phyloP scores from a whole-genome alignment of 1,140 invertebrate genomes.

The Conopomorpha cramerella region DNA sequence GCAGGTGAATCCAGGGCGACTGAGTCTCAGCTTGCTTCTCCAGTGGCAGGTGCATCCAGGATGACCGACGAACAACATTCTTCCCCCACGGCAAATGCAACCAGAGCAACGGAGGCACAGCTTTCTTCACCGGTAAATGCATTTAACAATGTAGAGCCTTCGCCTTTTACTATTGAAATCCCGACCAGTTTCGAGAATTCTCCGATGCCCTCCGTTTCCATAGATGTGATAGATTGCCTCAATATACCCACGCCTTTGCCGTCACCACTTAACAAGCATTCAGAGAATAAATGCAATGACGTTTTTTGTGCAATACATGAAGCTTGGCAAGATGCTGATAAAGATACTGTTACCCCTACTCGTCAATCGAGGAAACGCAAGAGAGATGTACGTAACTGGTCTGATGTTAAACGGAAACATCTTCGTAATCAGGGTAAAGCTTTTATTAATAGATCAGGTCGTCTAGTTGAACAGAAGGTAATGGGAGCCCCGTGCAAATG shows the following conservation, averaged over 20 bases:
- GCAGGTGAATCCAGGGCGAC: no score
- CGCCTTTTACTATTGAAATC: background rate
- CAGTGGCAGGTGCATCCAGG: no score
- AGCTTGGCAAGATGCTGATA: no score
- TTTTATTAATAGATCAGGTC: background rate
- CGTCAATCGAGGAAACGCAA: background rate
- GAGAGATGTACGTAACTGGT: background rate
- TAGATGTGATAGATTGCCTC: background rate
- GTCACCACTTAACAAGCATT: background rate
- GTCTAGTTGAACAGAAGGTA: background rate
- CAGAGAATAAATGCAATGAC: background rate
- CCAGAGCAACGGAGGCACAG: no score
- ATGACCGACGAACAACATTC: no score
- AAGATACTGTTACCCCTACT: background rate
- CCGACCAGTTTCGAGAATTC: background rate
- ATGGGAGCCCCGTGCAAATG: background rate
- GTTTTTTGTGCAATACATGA: background rate
- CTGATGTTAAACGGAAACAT: background rate
- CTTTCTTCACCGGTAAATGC: no score
- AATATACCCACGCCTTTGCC: background rate
- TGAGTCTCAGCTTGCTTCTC: no score
- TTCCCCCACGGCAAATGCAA: no score
- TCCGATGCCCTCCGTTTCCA: background rate
- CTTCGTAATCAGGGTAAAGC: background rate
- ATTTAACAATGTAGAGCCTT: no score